phyloP scores from a whole-genome alignment of 2,888 invertebrate species.

The Nemotelus nigrinus region DNA sequence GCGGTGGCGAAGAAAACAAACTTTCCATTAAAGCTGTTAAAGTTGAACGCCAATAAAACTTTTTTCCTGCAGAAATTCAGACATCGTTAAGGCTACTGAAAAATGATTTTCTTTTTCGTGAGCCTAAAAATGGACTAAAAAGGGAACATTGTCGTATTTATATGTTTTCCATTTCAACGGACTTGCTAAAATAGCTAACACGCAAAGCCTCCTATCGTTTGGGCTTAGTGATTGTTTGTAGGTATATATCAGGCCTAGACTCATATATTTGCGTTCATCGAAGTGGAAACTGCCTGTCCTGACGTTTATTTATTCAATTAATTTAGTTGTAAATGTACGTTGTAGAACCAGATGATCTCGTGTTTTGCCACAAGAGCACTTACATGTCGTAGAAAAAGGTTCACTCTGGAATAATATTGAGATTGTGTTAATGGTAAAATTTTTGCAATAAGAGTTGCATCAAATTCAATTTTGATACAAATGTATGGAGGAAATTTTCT shows the following conservation, averaged over 20 bases:
- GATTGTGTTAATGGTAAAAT: no score
- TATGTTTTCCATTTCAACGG: slow-evolving; percentile 7
- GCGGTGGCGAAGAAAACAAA: neutral
- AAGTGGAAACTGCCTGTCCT: slow-evolving; percentile 53
- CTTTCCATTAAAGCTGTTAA: slow-evolving; percentile 8
- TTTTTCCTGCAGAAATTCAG: neutral
- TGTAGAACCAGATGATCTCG: neutral
- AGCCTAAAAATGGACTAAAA: neutral
- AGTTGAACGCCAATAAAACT: neutral
- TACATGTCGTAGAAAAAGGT: no score
- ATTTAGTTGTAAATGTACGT: slow-evolving; percentile 53
- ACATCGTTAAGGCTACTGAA: neutral
- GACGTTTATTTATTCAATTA: slow-evolving; percentile 56
- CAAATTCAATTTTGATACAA: no score
- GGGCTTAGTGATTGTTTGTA: neutral
- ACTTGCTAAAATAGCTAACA: slow-evolving; percentile 7
- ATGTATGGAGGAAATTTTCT: no score
- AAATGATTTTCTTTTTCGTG: neutral
- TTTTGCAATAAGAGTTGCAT: no score
- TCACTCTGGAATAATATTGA: no score
- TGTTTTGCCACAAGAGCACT: no score
- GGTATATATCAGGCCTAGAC: slow-evolving; percentile 50
- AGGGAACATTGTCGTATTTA: slow-evolving; percentile 17
- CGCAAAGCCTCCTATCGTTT: slow-evolving; percentile 7
- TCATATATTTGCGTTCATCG: slow-evolving; percentile 54